Conservation (phyloP, 2,888 invertebrate genomes). For the Villa cingulata region DNA sequence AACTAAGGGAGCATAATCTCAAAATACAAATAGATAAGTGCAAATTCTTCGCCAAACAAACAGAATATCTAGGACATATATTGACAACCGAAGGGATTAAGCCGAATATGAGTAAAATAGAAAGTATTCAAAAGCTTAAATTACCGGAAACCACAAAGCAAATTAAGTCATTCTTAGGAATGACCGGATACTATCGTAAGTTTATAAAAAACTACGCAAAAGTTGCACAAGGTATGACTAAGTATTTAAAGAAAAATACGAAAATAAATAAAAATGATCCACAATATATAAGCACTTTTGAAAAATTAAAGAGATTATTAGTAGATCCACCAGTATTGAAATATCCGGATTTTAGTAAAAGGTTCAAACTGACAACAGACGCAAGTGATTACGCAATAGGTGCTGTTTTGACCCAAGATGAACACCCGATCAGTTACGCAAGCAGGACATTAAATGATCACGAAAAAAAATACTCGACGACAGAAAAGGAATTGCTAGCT, state of each 20-base stretch:
- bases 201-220: conserved; percentile 10
- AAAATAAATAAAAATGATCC: conserved; percentile 3
- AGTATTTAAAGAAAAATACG: conserved; percentile 11
- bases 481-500: conserved; percentile 12
- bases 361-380: conserved; percentile 12
- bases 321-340: conserved; percentile 8
- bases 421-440: conserved; percentile 12
- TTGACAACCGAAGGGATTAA: conserved; percentile 19
- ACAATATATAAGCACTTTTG: conserved; percentile 2
- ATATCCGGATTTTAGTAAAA: conserved; percentile 13
- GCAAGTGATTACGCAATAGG: conserved; percentile 13
- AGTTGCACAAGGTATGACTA: conserved; percentile 8
- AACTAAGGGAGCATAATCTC: conserved; percentile 3
- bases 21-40: too few relatives aligned
- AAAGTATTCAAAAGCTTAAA: conserved; percentile 8
- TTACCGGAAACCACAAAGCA: conserved; percentile 1
- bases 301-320: background rate
- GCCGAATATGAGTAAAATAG: conserved; percentile 19
- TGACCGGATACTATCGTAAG: conserved; percentile 9
- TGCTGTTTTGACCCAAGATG: conserved; percentile 12
- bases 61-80: conserved; percentile 17
- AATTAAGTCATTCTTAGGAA: conserved; percentile 9
- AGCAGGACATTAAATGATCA: conserved; percentile 14
- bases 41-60: conserved; percentile 5
- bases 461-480: conserved; percentile 9